A percentile compares a stretch with the other conserved stretches of the same genome.
phyloP scores from a whole-genome alignment of 2,113 vertebrate species.

The Hassar affinis region DNA sequence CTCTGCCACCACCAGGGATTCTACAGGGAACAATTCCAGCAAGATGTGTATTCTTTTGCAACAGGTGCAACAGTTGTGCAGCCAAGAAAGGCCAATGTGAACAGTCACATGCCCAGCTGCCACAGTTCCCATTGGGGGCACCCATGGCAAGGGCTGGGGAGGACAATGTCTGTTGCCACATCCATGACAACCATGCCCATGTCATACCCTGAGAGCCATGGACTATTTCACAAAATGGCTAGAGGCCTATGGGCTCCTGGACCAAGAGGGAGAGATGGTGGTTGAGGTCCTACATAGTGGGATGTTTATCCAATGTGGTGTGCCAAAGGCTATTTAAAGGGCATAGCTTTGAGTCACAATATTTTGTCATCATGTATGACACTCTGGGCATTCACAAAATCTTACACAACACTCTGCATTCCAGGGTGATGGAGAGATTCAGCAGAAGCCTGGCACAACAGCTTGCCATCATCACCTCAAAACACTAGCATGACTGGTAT shows the following conservation, averaged over 20 bases:
- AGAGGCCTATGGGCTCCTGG: background rate
- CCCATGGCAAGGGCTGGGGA: background rate
- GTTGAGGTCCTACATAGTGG: background rate
- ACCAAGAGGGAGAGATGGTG: background rate
- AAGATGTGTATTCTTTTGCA: background rate
- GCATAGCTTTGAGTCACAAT: background rate
- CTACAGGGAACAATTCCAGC: background rate
- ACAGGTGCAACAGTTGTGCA: too few species aligned
- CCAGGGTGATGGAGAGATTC: background rate
- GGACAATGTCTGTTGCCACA: background rate
- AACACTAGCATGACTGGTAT: background rate
- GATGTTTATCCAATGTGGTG: background rate
- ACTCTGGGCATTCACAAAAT: background rate
- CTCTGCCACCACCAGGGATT: background rate
- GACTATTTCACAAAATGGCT: background rate
- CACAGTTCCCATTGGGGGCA: background rate
- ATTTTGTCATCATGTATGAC: background rate
- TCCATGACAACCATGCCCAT: too few species aligned
- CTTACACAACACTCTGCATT: background rate
- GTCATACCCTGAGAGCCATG: background rate
- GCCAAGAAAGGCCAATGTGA: background rate
- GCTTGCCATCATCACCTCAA: background rate
- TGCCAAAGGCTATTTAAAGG: background rate
- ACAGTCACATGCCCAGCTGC: background rate
- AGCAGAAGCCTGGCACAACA: background rate